phyloP scores from a whole-genome alignment of 2,113 vertebrate species.

The Papio anubis region DNA sequence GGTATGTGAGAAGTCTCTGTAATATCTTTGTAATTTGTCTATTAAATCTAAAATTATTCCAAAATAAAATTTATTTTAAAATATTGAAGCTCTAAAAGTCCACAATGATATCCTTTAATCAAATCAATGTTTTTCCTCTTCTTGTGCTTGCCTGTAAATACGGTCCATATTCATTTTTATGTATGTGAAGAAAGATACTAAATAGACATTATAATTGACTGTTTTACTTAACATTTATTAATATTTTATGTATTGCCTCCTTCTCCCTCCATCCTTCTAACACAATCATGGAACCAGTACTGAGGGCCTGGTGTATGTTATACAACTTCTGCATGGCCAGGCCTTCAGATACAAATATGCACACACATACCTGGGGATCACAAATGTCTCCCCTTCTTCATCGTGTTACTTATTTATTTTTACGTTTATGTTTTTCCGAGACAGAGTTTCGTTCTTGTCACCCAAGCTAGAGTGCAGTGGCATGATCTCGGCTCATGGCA shows the following conservation, averaged over 20 bases:
- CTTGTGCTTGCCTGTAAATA: neutral
- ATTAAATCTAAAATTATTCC: neutral
- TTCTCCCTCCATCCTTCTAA: neutral
- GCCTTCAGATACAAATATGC: neutral
- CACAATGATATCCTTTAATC: neutral
- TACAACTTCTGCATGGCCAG: too few species aligned
- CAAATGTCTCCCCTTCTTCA: neutral
- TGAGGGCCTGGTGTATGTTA: fast-evolving
- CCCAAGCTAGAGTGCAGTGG: too few species aligned
- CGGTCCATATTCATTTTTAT: neutral
- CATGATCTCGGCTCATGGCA: too few species aligned
- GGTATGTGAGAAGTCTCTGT: neutral
- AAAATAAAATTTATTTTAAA: neutral
- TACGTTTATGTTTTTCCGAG: too few species aligned
- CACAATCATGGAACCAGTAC: neutral
- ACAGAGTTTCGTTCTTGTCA: too few species aligned
- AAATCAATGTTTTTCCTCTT: neutral
- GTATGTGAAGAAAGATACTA: neutral
- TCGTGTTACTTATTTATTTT: too few species aligned
- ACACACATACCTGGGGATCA: neutral
- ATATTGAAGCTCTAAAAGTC: neutral
- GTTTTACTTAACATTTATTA: neutral
- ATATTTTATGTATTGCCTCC: neutral
- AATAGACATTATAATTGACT: neutral
- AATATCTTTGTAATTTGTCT: neutral